Evolutionary conservation across 92 coral and sea anemone genomes (phyloP).

Genomic region (Galaxea fascicularis): DNA sequence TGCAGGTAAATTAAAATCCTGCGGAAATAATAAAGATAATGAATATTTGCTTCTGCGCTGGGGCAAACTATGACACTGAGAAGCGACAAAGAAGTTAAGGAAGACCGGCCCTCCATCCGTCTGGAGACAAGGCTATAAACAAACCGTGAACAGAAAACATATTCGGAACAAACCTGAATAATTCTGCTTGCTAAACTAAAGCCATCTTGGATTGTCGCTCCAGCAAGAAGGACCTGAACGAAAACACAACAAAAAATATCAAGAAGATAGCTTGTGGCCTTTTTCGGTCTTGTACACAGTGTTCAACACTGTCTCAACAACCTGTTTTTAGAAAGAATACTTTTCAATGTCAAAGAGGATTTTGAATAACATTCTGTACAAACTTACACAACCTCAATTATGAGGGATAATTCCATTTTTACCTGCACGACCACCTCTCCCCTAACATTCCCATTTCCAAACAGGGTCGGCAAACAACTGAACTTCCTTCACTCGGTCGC

Average conservation of each 20-base stretch:
- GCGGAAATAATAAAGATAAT: background rate
- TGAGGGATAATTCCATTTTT: conserved; percentile 21
- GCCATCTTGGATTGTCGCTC: conserved; percentile 85
- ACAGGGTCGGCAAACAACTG: conserved; percentile 83
- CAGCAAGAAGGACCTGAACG: conserved; percentile 86
- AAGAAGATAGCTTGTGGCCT: no score
- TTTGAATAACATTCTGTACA: background rate
- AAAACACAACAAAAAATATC: background rate
- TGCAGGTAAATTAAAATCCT: conserved; percentile 96
- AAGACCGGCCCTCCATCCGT: no score
- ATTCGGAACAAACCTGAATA: conserved; percentile 76
- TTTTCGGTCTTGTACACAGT: no score
- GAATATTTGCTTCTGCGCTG: no score
- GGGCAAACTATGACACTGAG: no score
- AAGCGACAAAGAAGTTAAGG: no score
- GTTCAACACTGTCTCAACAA: no score
- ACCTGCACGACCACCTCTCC: conserved; percentile 93
- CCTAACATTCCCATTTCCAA: conserved; percentile 88
- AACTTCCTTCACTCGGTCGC: conserved; percentile 58
- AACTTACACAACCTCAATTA: background rate
- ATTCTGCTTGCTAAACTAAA: conserved; percentile 92
- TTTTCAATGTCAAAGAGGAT: background rate
- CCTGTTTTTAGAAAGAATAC: no score
- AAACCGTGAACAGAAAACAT: background rate
- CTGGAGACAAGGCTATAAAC: background rate